These are phyloP conservation scores for Microctonus aethiopoides DNA, from an alignment of 2,888 invertebrate species.

Conservation along the genomic window DNA sequence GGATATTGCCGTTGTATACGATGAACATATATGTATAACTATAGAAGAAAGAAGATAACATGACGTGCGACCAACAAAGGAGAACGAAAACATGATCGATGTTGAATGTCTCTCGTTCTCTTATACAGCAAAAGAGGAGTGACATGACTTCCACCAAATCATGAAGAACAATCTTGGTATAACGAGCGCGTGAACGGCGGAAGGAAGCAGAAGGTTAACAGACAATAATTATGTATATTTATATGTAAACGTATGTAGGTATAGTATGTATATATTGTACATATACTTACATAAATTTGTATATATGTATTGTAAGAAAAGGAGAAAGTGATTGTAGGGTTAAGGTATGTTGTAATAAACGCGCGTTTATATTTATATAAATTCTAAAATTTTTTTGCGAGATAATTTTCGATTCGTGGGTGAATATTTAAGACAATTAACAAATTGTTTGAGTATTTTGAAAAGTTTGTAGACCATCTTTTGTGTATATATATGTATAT, in stretches of 20 bases:
- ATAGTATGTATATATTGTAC: background rate
- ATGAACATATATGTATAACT: background rate
- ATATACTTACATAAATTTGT: background rate
- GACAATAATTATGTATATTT: constrained; percentile 1
- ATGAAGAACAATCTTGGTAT: constrained; percentile 8
- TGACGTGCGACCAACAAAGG: background rate
- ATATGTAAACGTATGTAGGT: too few relatives aligned
- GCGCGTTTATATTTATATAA: too few relatives aligned
- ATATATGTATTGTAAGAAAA: too few relatives aligned
- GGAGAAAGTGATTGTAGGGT: background rate
- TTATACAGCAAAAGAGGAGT: background rate
- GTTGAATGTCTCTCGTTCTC: constrained; percentile 6
- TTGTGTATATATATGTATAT: background rate
- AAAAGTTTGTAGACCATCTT: constrained; percentile 3
- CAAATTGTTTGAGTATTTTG: background rate
- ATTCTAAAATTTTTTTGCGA: too few relatives aligned
- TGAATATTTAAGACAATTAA: background rate
- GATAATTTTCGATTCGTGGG: constrained; percentile 11
- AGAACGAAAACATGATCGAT: constrained; percentile 14
- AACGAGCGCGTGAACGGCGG: background rate
- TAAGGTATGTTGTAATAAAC: too few relatives aligned
- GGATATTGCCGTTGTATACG: background rate
- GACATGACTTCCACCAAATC: constrained; percentile 8
- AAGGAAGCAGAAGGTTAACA: constrained; percentile 1
- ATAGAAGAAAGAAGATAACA: background rate